Evolutionary conservation across 1,140 invertebrate species (phyloP).

Genomic region (Bombus waltoni): DNA sequence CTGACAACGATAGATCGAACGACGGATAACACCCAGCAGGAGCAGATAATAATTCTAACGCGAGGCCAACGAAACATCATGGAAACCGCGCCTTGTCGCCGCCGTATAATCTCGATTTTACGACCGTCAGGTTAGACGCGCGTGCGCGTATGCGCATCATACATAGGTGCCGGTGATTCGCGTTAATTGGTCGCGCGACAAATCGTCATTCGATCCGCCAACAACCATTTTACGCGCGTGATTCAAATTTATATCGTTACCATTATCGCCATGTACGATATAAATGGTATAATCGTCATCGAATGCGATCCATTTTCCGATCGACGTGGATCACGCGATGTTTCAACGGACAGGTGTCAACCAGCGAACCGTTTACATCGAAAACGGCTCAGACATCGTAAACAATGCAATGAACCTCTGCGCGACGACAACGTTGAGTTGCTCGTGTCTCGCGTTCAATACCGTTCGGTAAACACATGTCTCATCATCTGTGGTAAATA

Average conservation of each 20-base stretch:
- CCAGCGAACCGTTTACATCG: not conserved
- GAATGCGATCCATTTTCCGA: not conserved
- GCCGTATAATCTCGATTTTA: slow-evolving; percentile 21
- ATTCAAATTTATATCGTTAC: not conserved
- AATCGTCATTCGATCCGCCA: not conserved
- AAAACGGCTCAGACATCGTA: not conserved
- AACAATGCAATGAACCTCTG: not conserved
- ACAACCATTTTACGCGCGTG: not conserved
- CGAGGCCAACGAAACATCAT: not conserved
- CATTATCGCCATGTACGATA: not conserved
- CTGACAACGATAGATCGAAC: not conserved
- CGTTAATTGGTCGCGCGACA: slow-evolving; percentile 10
- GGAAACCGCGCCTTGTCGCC: too few species aligned
- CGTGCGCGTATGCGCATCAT: not conserved
- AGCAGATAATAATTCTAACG: not conserved
- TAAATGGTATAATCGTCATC: not conserved
- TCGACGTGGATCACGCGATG: not conserved
- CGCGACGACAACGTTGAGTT: not conserved
- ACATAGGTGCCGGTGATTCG: too few species aligned
- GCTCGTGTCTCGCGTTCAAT: not conserved
- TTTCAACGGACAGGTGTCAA: not conserved
- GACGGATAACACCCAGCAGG: not conserved
- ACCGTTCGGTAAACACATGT: not conserved
- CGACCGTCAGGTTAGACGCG: not conserved
- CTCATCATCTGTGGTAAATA: not conserved